Base-by-base conservation (phyloP, 2,113 vertebrate genomes). In the Poeciliopsis occidentalis region DNA sequence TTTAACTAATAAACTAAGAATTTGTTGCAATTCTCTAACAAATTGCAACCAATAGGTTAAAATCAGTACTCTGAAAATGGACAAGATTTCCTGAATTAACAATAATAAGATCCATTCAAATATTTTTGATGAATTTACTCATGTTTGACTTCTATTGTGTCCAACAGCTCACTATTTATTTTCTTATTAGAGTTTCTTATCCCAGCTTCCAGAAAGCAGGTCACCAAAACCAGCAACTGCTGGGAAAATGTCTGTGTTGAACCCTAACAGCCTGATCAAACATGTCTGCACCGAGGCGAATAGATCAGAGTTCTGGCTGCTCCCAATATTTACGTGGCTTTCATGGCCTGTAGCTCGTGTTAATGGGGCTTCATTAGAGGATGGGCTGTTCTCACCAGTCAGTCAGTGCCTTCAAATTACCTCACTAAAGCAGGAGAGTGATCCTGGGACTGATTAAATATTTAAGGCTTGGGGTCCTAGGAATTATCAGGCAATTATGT, bases 331-430 rank as follows among this genome's bases (percentile, higher is more conserved):
- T 47, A 30, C 51, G 54, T 37, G 12, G 24, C 12, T 76, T 62
- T 6, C 26, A 4, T 31, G 68, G 60, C 68, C 67, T 44, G 51
- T 60, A 63, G 41, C 32, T 51, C 32, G 51, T 64, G 51, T 57
- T 39, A 26, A 24, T 6, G 32, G 24, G 44, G 73, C 60, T 83
- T 30, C 41, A 76, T 76, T 70, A 75, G 57, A 60, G 32, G n/a
- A 70, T 62, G 31, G 68, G 24, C 64, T 73, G 29, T 70, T 64
- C 24, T 74, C 67, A 69, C 30, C 37, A 64, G 68, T 19, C 39
- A 66, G 64, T 37, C 67, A 74, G 57, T 61, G 67, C 66, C 24
- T n/a, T 77, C 41, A 72, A 86, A 81, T 87, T 22, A 76, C 37
- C 73, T 73, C 34, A 41, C 61, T 54, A 60, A 80, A 75, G 69